A percentile compares a stretch with the other conserved stretches of the same genome.
phyloP scores from a whole-genome alignment of 2,113 vertebrate species.

The Clupea harengus region DNA sequence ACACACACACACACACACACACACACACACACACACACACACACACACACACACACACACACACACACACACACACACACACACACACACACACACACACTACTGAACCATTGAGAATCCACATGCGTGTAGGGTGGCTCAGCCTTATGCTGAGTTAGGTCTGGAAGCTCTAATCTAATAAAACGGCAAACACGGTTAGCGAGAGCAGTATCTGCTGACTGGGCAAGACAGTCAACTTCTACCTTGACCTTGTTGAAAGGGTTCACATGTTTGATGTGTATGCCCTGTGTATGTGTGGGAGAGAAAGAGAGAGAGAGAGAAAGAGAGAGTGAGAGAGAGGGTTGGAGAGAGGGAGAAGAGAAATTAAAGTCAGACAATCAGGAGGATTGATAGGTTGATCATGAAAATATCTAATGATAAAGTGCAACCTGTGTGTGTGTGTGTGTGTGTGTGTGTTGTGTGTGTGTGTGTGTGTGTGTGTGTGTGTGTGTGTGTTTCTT shows the following conservation, averaged over 20 bases:
- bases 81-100: neutral
- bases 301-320: neutral
- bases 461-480: neutral
- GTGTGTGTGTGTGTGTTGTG: neutral
- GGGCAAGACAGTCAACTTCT: slow-evolving; percentile 28
- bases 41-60: slow-evolving; percentile 7
- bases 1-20: neutral
- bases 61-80: neutral
- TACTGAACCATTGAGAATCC: slow-evolving; percentile 14
- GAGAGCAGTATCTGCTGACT: slow-evolving; percentile 38
- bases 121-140: slow-evolving; percentile 15
- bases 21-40: neutral
- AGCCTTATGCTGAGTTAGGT: slow-evolving; percentile 44
- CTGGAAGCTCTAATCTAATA: slow-evolving; percentile 44
- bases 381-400: slow-evolving; percentile 20
- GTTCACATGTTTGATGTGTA: slow-evolving; percentile 30
- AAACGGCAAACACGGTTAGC: slow-evolving; percentile 43
- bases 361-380: neutral
- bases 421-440: neutral
- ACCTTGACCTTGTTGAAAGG: slow-evolving; percentile 40
- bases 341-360: neutral
- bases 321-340: neutral
- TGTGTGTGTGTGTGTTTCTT: slow-evolving; percentile 5
- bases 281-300: neutral
- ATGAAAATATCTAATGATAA: neutral